A percentile compares a stretch with the other conserved stretches of the same genome.
Evolutionary conservation across 2,888 invertebrate species (phyloP).

Genomic region (Athalia rosae): DNA sequence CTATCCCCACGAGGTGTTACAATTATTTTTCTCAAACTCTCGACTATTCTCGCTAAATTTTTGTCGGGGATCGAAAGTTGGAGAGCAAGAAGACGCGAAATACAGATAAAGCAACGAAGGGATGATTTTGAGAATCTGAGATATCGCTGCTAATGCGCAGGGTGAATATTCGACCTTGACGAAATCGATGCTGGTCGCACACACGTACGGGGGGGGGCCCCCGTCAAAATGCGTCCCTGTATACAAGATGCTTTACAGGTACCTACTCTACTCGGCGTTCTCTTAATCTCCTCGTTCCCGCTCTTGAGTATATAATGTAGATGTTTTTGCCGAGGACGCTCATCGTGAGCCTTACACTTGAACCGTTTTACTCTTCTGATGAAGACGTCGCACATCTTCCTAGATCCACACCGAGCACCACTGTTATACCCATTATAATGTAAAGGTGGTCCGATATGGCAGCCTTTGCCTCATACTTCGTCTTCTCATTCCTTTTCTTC

Average conservation of each 20-base stretch:
- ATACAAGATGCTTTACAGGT: background rate
- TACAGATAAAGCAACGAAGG: too few relatives aligned
- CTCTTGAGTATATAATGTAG: conserved; percentile 31
- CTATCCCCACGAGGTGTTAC: too few relatives aligned
- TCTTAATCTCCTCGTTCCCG: conserved; percentile 26
- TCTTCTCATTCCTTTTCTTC: background rate
- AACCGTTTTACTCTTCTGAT: background rate
- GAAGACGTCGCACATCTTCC: conserved; percentile 36
- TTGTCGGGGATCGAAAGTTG: too few relatives aligned
- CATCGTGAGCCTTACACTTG: conserved; percentile 13
- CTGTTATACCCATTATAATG: conserved; percentile 44
- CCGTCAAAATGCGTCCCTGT: conserved; percentile 41
- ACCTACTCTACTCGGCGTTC: conserved; percentile 11
- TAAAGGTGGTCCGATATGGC: conserved; percentile 46
- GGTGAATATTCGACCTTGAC: too few relatives aligned
- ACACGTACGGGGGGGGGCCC: conserved; percentile 8
- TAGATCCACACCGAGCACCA: conserved; percentile 43
- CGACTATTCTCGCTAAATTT: too few relatives aligned
- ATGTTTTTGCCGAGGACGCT: conserved; percentile 40
- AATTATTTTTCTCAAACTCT: too few relatives aligned
- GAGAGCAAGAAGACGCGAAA: too few relatives aligned
- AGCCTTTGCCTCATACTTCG: conserved; percentile 29
- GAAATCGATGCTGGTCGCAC: background rate
- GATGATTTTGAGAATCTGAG: too few relatives aligned
- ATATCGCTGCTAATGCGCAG: too few relatives aligned